phyloP scores from a whole-genome alignment of 1,140 invertebrate species.

The Drosophila arizonae region DNA sequence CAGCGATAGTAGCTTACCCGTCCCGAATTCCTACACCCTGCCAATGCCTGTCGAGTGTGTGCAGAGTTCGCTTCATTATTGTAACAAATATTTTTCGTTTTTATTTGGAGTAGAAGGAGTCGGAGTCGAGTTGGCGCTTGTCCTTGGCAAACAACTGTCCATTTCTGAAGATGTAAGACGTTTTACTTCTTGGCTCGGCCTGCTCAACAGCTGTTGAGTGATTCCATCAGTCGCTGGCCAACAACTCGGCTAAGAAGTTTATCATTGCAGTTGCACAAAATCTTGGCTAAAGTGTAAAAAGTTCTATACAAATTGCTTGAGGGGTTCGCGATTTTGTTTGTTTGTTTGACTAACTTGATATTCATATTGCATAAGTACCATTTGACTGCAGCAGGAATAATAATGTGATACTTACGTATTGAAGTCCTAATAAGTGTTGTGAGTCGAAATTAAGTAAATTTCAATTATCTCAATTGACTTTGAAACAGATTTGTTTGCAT shows the following conservation, averaged over 20 bases:
- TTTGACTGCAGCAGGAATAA: no score
- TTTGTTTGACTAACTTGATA: no score
- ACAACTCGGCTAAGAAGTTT: not conserved
- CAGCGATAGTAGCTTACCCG: conserved; percentile 46
- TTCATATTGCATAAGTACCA: no score
- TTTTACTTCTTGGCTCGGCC: conserved; percentile 2
- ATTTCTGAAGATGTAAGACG: not conserved
- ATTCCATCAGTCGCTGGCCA: not conserved
- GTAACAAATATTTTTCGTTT: conserved; percentile 18
- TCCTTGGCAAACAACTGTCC: conserved; percentile 10
- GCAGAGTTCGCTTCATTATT: conserved; percentile 27
- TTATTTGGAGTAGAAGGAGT: not conserved
- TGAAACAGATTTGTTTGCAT: no score
- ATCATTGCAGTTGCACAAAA: not conserved
- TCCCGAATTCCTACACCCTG: conserved; percentile 12
- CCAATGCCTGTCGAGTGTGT: conserved; percentile 1
- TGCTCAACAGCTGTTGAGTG: conserved; percentile 12
- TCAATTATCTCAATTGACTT: no score
- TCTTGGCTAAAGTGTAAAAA: not conserved
- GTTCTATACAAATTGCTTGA: no score
- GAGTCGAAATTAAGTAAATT: no score
- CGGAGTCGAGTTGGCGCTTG: not conserved
- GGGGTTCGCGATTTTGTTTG: not conserved
- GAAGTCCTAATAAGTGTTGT: no score
- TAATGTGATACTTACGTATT: no score